These are phyloP conservation scores for Sphenodon punctatus DNA, from an alignment of 2,797 vertebrate genomes.

Conservation along the genomic window DNA sequence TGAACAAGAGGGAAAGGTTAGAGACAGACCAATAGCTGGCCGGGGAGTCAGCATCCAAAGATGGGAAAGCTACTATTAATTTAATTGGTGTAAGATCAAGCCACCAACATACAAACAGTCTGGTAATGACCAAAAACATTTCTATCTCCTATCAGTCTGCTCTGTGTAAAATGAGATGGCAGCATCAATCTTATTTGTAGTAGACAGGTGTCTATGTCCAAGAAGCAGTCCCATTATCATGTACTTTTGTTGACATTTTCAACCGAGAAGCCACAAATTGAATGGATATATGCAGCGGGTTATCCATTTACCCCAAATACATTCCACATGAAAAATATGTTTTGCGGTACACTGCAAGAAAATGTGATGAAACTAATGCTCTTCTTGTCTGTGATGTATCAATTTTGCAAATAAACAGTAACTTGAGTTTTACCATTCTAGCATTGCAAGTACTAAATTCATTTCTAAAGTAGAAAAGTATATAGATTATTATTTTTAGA, in stretches of 20 bases:
- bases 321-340: not conserved
- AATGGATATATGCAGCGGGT: not conserved
- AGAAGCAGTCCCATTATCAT: not conserved
- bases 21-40: no score
- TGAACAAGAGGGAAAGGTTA: no score
- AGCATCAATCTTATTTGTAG: not conserved
- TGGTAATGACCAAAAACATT: not conserved
- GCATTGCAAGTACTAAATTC: not conserved
- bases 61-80: slow-evolving; percentile 6
- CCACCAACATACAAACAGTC: not conserved
- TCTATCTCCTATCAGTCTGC: slow-evolving; percentile 2
- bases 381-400: not conserved
- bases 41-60: not conserved
- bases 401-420: not conserved
- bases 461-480: not conserved
- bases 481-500: not conserved
- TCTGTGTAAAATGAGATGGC: not conserved
- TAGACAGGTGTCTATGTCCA: not conserved
- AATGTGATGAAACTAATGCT: not conserved
- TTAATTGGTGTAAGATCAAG: not conserved
- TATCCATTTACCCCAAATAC: not conserved
- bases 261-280: not conserved
- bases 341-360: not conserved
- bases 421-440: not conserved
- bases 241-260: not conserved